A percentile compares a stretch with the other conserved stretches of the same genome.
Conservation (phyloP, 53 echinoderm and acorn worm species). For the Zoroaster sp. region DNA sequence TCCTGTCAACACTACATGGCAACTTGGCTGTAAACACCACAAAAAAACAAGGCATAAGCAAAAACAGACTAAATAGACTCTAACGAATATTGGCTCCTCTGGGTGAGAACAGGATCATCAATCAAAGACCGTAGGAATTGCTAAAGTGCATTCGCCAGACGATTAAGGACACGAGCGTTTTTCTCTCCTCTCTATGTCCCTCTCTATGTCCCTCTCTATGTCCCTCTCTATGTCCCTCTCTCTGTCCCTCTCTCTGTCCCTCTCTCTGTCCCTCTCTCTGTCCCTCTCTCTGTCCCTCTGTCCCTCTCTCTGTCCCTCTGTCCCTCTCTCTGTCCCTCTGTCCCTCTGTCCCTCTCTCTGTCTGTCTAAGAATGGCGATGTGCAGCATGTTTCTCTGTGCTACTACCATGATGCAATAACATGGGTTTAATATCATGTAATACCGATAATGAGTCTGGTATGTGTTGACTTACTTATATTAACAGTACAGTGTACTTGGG, state of each 20-base stretch:
- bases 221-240: too few relatives aligned
- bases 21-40: conserved; percentile 43
- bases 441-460: background rate
- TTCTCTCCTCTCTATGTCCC: background rate
- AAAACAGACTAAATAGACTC: conserved; percentile 58
- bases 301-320: too few relatives aligned
- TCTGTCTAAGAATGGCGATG: background rate
- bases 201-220: too few relatives aligned
- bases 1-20: conserved; percentile 35
- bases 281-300: too few relatives aligned
- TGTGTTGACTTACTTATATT: background rate
- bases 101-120: conserved; percentile 51
- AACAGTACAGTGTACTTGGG: background rate
- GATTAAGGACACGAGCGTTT: background rate
- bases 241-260: too few relatives aligned
- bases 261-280: too few relatives aligned
- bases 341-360: too few relatives aligned
- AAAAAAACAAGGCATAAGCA: conserved; percentile 31
- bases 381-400: background rate
- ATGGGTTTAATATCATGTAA: background rate
- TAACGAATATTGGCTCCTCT: conserved; percentile 23
- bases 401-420: background rate
- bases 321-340: too few relatives aligned
- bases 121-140: conserved; percentile 23
- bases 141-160: conserved; percentile 57